Conservation (phyloP, 2,113 vertebrate genomes). For the Dipodomys merriami region DNA sequence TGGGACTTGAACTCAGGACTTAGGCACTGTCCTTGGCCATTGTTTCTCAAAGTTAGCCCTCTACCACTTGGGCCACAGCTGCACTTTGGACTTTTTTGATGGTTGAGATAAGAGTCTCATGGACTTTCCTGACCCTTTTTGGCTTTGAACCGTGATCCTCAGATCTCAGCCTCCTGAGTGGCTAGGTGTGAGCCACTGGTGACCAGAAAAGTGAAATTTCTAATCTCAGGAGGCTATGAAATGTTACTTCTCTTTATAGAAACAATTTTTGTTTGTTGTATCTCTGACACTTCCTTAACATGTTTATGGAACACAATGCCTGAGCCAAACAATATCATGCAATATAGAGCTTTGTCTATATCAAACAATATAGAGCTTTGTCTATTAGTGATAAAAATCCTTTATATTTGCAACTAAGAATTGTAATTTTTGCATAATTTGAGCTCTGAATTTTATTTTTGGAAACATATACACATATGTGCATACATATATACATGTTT, state of each 20-base stretch:
- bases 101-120: no score
- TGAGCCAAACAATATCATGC: background rate
- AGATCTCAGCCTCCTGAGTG: no score
- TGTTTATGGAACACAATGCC: background rate
- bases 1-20: no score
- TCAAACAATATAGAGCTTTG: background rate
- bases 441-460: no score
- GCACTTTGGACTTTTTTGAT: no score
- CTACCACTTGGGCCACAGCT: no score
- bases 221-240: background rate
- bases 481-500: background rate
- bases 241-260: background rate
- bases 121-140: no score
- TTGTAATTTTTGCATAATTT: background rate
- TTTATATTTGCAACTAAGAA: constrained; percentile 35
- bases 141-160: no score
- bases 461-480: no score
- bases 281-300: background rate
- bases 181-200: background rate
- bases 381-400: background rate
- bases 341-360: background rate
- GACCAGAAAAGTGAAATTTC: background rate
- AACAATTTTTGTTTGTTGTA: background rate
- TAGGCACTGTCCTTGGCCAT: no score
- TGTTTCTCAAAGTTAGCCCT: no score